These are phyloP conservation scores for Oithona nana DNA, from an alignment of 2,888 invertebrate genomes.

Conservation along the genomic window DNA sequence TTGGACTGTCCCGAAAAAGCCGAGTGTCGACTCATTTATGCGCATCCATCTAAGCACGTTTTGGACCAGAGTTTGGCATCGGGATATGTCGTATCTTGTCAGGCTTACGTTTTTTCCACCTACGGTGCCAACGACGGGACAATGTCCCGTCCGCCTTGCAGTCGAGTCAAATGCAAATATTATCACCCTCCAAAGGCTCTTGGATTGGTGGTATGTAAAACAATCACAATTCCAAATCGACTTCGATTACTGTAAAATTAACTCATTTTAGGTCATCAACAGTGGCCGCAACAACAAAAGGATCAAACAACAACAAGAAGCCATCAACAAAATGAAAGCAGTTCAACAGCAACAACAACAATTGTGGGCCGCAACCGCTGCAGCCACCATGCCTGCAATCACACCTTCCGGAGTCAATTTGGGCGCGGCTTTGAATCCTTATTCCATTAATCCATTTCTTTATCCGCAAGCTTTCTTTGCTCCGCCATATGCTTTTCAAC, in stretches of 20 bases:
- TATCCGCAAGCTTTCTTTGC: no score
- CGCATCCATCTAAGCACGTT: slow-evolving; percentile 1
- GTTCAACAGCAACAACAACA: background rate
- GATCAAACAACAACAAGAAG: background rate
- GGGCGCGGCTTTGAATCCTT: no score
- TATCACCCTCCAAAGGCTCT: background rate
- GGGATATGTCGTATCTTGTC: background rate
- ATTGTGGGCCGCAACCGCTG: no score
- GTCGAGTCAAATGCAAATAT: background rate
- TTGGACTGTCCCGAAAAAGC: background rate
- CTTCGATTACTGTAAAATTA: no score
- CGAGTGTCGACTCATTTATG: background rate
- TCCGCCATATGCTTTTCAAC: no score
- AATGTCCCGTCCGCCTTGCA: background rate
- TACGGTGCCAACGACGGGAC: background rate
- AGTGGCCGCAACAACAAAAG: background rate
- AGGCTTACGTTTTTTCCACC: background rate
- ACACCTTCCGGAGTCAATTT: no score
- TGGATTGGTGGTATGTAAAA: no score
- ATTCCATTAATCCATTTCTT: no score
- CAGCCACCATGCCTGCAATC: no score
- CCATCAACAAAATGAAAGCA: background rate
- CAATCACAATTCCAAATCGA: no score
- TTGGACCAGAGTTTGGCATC: background rate
- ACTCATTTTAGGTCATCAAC: background rate